Evolutionary conservation across 2,113 vertebrate species (phyloP), one percentile per base, ranked within the genome.

Genomic region (Meleagris gallopavo): DNA sequence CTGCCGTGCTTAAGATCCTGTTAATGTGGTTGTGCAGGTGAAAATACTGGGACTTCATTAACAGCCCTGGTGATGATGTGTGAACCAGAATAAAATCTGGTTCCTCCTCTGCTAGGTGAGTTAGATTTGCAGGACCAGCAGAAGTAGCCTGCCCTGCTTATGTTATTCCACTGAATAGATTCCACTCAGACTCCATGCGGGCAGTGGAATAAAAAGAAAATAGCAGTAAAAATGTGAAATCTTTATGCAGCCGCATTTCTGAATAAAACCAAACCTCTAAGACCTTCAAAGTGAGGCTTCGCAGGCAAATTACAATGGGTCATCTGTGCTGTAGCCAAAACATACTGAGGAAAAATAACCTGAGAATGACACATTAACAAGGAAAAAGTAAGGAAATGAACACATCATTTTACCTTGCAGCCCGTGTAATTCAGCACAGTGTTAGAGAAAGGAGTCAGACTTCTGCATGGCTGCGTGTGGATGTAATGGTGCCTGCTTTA

Each of bases 341-440:
- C 61, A 69, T 7, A 86, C 57, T 52, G 65, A 94, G 82, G 64
- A 90, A 94, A 94, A 93, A 75, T 62, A 78, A 58, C 75, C 86
- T 4, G 4, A 78, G 73, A 95, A 67, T 2, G 30, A 72, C 66
- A 88, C 65, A 88, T 78, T 94, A 91, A 84, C 73, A 86, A 86
- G 91, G 79, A 93, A 91, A 78, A 95, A 36, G 92, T 78, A 93
- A 93, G 89, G 90, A 96, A 96, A 93, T 70, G 76, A 90, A 61
- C 70, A 90, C 66, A 66, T 71, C 0, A 0, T 89, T 95, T 75
- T 52, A 69, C 65, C 43, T 48, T 69, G 66, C 29, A 67, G 32
- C 55, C 24, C 70, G 7, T 81, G 69, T 86, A 81, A 89, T 79
- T 80, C 57, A 57, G 61, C 83, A 60, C 9, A 25, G 43, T 65